Percentiles rank a stretch among this genome's conserved stretches.
These are phyloP conservation scores for Synergus japonicus DNA, from an alignment of 2,888 invertebrate species.

Conservation along the genomic window DNA sequence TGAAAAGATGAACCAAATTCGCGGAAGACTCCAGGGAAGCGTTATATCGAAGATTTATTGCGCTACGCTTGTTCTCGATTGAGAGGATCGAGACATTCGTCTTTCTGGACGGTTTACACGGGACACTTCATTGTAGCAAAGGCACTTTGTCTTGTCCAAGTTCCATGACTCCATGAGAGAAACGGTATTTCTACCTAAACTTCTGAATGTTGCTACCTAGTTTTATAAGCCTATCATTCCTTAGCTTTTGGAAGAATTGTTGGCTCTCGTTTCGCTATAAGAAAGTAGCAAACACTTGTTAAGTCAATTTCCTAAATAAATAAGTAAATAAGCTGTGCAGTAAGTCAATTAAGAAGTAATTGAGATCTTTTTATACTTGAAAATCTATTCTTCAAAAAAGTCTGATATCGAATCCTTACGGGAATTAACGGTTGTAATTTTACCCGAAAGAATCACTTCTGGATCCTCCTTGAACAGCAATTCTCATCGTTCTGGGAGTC, in stretches of 20 bases:
- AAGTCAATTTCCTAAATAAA: no score
- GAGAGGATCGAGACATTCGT: slow-evolving; percentile 51
- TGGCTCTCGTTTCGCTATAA: background rate
- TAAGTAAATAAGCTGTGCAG: no score
- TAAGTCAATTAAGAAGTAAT: background rate
- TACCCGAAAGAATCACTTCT: background rate
- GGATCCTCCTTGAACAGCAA: background rate
- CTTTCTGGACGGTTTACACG: slow-evolving; percentile 50
- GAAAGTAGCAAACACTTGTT: no score
- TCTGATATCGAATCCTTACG: background rate
- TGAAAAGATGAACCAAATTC: slow-evolving; percentile 29
- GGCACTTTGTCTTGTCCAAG: slow-evolving; percentile 16
- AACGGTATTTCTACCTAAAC: slow-evolving; percentile 16
- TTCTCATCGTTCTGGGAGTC: slow-evolving; percentile 33
- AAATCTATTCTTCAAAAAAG: background rate
- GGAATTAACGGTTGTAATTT: slow-evolving; percentile 18
- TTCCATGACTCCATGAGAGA: background rate
- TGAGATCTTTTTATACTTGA: background rate
- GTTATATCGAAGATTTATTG: slow-evolving; percentile 55
- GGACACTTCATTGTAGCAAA: slow-evolving; percentile 44
- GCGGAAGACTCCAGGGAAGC: slow-evolving; percentile 43
- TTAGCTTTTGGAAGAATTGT: background rate
- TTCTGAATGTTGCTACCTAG: background rate
- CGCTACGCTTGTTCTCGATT: slow-evolving; percentile 50
- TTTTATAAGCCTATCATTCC: background rate